These are phyloP conservation scores for Drosophila setifemur DNA, from an alignment of 1,140 invertebrate species.

Conservation along the genomic window DNA sequence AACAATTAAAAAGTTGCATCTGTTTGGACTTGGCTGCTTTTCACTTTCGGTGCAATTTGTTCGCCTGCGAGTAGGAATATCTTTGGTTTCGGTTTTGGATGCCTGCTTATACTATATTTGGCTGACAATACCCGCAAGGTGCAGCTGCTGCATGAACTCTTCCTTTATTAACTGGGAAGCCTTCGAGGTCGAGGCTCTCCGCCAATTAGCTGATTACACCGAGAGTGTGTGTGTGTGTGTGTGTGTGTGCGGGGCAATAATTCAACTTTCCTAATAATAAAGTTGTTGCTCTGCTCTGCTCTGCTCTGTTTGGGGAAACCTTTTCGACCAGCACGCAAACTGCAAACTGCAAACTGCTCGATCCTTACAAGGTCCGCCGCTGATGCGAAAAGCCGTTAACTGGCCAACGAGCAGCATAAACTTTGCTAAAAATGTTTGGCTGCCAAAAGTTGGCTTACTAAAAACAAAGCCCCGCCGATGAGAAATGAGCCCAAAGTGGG, in stretches of 20 bases:
- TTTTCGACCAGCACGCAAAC: slow-evolving; percentile 41
- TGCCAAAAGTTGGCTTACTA: slow-evolving; percentile 54
- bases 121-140: slow-evolving; percentile 20
- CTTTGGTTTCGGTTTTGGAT: slow-evolving; percentile 13
- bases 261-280: slow-evolving; percentile 64
- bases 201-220: slow-evolving; percentile 56
- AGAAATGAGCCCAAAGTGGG: slow-evolving; percentile 65
- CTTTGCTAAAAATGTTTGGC: slow-evolving; percentile 64
- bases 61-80: slow-evolving; percentile 2
- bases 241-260: slow-evolving; percentile 24
- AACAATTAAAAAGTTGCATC: slow-evolving; percentile 72
- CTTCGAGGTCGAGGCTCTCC: background rate
- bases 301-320: slow-evolving; percentile 1
- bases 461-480: slow-evolving; percentile 68
- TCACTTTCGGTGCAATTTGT: slow-evolving; percentile 35
- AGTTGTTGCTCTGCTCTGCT: slow-evolving; percentile 44
- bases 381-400: slow-evolving; percentile 71
- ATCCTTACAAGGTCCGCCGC: slow-evolving; percentile 38
- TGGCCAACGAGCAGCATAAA: slow-evolving; percentile 61
- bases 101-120: too few species aligned
- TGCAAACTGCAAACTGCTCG: too few species aligned
- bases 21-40: slow-evolving; percentile 34
- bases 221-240: background rate
- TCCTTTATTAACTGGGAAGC: slow-evolving; percentile 42
- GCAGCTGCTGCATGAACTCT: slow-evolving; percentile 8